phyloP scores from a whole-genome alignment of 2,113 vertebrate genomes.

The Oncorhynchus nerka region DNA sequence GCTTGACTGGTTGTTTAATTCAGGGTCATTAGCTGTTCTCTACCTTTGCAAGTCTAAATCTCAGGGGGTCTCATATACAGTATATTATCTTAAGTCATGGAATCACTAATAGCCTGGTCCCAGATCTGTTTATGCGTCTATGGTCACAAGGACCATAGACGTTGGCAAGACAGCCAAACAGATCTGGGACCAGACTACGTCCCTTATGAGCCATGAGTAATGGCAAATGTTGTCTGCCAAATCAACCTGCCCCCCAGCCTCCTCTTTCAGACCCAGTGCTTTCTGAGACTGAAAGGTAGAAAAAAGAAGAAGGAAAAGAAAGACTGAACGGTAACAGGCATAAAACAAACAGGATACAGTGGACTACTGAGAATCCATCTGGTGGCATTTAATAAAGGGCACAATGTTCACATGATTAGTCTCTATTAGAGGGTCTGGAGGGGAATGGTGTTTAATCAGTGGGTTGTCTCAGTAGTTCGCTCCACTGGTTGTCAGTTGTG shows the following conservation, averaged over 20 bases:
- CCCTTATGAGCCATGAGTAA: neutral
- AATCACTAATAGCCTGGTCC: slow-evolving; percentile 20
- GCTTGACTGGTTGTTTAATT: neutral
- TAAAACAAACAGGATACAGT: neutral
- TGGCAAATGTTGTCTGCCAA: slow-evolving; percentile 40
- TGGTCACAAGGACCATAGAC: slow-evolving; percentile 12
- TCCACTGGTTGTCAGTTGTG: neutral
- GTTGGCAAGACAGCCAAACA: neutral
- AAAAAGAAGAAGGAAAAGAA: slow-evolving; percentile 10
- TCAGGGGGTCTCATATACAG: neutral
- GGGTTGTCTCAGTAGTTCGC: neutral
- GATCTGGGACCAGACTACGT: slow-evolving; percentile 4
- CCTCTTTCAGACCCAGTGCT: slow-evolving; percentile 4
- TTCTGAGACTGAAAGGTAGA: slow-evolving; percentile 22
- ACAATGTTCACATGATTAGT: slow-evolving; percentile 15
- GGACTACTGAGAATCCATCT: too few relatives aligned
- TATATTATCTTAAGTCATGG: slow-evolving; percentile 9
- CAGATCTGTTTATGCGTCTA: too few relatives aligned
- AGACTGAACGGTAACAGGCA: neutral
- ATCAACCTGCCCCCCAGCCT: slow-evolving; percentile 25
- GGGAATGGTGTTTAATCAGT: neutral
- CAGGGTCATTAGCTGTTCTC: slow-evolving; percentile 4
- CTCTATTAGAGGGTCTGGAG: neutral
- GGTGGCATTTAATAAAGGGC: neutral
- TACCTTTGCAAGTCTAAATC: slow-evolving; percentile 23